Evolutionary conservation across 2,113 vertebrate species (phyloP), one percentile per base, ranked within the genome.

Genomic region (Pomatorhinus ruficollis): DNA sequence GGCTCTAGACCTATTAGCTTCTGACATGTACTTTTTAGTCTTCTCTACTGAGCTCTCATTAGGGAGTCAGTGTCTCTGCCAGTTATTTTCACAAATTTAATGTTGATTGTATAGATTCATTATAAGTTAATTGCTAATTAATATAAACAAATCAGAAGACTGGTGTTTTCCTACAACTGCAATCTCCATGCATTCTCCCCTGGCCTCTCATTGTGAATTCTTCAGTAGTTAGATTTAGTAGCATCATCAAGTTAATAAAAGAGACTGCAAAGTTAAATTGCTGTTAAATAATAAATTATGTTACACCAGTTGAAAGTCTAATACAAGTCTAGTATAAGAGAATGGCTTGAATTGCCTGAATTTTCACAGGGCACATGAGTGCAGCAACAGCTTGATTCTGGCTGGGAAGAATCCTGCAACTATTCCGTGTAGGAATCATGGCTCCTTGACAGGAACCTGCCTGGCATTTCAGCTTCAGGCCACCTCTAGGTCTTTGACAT

Each of bases 251-350:
- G 59, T 84, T 91, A 91, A 84, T 82, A 64, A 42, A 83, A 81
- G 56, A 91, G 42, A 78, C 82, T 42, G 44, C 39, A 21, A 82
- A 75, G 39, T 68, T 91, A 60, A 89, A 89, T 37, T 94, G 57
- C 33, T 40, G 7, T 79, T 91, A 52, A 87, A 91, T 82, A 75
- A 79, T 56, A 49, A 84, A 59, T 59, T 39, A 23, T 52, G 82
- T 75, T 21, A 33, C 23, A 82, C 54, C 35, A 49, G 11, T 42
- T 24, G 31, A 19, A 64, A 84, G 31, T 44, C 27, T 79, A 50
- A 71, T 25, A 35, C 33, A 18, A 10, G 42, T 16, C 42, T 31
- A 47, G 60, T 54, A 15, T 11, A 27, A 14, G 11, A 54, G 19
- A 83, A 56, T 4, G 12, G 9, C 39, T 83, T 56, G 28, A 56